phyloP scores from a whole-genome alignment of 1,140 invertebrate species.

The Sinonovacula constricta region DNA sequence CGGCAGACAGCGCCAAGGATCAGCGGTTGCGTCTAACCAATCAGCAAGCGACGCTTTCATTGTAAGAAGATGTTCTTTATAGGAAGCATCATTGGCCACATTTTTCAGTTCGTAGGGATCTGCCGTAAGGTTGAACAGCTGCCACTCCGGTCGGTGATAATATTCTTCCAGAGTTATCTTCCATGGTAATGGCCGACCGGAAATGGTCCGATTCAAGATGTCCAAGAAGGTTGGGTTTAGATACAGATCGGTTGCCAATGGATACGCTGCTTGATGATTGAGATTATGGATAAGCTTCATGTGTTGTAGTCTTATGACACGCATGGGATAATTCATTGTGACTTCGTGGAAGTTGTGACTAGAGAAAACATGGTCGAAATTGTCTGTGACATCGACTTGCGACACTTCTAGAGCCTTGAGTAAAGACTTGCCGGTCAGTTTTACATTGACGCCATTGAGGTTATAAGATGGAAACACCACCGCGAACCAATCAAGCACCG shows the following conservation, averaged over 20 bases:
- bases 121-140: constrained; percentile 88
- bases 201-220: constrained; percentile 87
- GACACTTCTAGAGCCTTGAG: constrained; percentile 82
- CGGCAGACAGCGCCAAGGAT: constrained; percentile 94
- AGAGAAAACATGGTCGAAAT: constrained; percentile 82
- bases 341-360: constrained; percentile 94
- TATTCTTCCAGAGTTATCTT: constrained; percentile 88
- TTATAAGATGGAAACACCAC: constrained; percentile 78
- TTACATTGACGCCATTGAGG: constrained; percentile 60
- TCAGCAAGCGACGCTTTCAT: constrained; percentile 82
- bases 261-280: constrained; percentile 89
- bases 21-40: constrained; percentile 88
- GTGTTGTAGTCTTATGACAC: constrained; percentile 87
- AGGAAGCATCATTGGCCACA: constrained; percentile 82
- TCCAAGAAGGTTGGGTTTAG: constrained; percentile 91
- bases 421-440: constrained; percentile 86
- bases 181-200: constrained; percentile 85
- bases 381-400: constrained; percentile 56
- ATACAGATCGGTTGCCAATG: constrained; percentile 94
- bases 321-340: constrained; percentile 96
- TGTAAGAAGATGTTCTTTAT: constrained; percentile 74
- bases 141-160: constrained; percentile 92
- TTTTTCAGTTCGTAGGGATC: constrained; percentile 89
- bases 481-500: constrained; percentile 89
- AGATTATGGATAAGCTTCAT: constrained; percentile 94